Percentiles rank a stretch among this genome's conserved stretches.
Conservation (phyloP, 2,797 vertebrate genomes). For the Karalla daura region DNA sequence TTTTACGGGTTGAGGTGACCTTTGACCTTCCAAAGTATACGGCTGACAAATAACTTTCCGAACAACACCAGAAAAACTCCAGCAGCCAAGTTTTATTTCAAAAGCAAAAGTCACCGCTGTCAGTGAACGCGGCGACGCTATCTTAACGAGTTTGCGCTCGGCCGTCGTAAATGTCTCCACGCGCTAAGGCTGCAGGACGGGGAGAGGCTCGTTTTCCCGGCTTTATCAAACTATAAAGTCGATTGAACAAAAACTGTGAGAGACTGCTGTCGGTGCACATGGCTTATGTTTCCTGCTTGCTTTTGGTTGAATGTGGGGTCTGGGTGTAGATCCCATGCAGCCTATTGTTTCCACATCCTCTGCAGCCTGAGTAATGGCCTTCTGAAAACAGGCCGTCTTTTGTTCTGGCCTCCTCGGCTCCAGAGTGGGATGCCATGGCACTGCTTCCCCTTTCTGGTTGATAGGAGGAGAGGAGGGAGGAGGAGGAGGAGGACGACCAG, state of each 20-base stretch:
- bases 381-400: conserved; percentile 82
- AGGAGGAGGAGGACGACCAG: conserved; percentile 35
- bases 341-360: conserved; percentile 83
- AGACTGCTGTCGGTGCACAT: conserved; percentile 67
- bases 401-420: conserved; percentile 78
- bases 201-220: conserved; percentile 55
- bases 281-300: conserved; percentile 79
- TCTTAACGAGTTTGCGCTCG: conserved; percentile 49
- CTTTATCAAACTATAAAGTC: conserved; percentile 71
- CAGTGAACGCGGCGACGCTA: conserved; percentile 14
- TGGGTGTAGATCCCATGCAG: conserved; percentile 81
- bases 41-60: background rate
- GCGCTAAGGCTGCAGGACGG: conserved; percentile 18
- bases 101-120: conserved; percentile 9
- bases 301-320: conserved; percentile 75
- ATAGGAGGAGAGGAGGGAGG: conserved; percentile 68
- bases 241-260: conserved; percentile 75
- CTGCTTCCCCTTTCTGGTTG: conserved; percentile 74
- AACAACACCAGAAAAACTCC: background rate
- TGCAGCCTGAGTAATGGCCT: conserved; percentile 81
- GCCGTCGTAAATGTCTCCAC: conserved; percentile 63
- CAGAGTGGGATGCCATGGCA: conserved; percentile 75
- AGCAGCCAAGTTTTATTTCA: conserved; percentile 14
- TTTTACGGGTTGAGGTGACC: background rate
- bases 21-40: background rate